Evolutionary conservation across 2,888 invertebrate species (phyloP), one percentile per base, ranked within the genome.

Genomic region (Rhyacophila evoluta): DNA sequence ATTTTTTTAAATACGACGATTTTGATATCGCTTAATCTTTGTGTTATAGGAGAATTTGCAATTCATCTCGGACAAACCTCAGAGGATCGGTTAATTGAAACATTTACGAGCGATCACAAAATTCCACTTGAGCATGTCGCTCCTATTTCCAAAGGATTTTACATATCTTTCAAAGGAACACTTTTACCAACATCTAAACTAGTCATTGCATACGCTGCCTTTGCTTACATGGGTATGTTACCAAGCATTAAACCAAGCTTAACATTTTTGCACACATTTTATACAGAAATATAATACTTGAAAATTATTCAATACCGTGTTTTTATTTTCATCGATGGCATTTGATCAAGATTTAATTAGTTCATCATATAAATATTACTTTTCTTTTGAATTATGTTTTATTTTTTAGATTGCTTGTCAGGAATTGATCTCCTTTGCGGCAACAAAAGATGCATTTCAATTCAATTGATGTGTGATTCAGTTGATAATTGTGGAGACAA

Each of bases 401-500:
- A n/a, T n/a, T 74, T 80, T 80, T 12, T 33, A 82, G 82, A 80
- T 75, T 82, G 82, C 25, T 28, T 79, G 4, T 25, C 75, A 6
- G 79, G 79, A 15, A 39, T 79, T 33, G 82, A 82, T 72, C 69
- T 76, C 11, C 70, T 77, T 2, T 82, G 82, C n/a, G 37, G 29
- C 8, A 82, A 82, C 37, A 82, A 81, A n/a, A 75, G 81, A 36
- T 82, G 82, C 27, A 81, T 82, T 36, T 75, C 79, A 55, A 41
- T 38, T 15, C 74, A 75, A 1, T 41, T 82, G 8, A 74, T 81
- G 55, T 82, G 82, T 33, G 78, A 82, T 68, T 75, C 81, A 1
- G 28, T 82, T 69, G 82, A 82, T 39, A 77, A 81, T 39, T 82
- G 82, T 39, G 82, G 82, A 29, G 82, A 82, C 33, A 78, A 79